Evolutionary conservation across 1,140 invertebrate species (phyloP).

Genomic region (Ylistrum balloti): DNA sequence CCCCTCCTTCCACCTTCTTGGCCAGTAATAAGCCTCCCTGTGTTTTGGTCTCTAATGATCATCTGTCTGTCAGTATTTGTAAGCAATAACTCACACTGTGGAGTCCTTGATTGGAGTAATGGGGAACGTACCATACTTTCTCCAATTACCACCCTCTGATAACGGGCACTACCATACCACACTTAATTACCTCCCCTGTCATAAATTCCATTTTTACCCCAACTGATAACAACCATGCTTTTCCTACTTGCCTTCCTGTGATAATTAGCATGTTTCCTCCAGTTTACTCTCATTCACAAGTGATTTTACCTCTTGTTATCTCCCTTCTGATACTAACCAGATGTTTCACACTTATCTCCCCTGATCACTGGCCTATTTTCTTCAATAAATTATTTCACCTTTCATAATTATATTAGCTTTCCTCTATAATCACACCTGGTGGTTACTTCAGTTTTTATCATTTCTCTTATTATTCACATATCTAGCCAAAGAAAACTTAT

Average conservation of each 20-base stretch:
- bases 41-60: not conserved
- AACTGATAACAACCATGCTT: not conserved
- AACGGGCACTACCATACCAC: not conserved
- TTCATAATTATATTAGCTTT: too few species aligned
- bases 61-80: slow-evolving; percentile 16
- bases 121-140: not conserved
- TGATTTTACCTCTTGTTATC: too few species aligned
- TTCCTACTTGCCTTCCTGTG: not conserved
- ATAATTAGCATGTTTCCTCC: not conserved
- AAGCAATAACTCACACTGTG: not conserved
- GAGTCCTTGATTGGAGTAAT: not conserved
- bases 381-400: too few species aligned
- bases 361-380: too few species aligned
- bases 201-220: not conserved
- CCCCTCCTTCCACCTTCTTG: not conserved
- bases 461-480: too few species aligned
- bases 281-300: too few species aligned
- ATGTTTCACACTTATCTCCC: not conserved
- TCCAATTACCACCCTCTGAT: not conserved
- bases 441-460: too few species aligned
- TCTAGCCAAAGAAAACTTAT: too few species aligned
- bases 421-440: too few species aligned
- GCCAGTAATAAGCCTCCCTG: not conserved
- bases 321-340: not conserved
- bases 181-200: not conserved